These are phyloP conservation scores for Hoplodrina blanda DNA, from an alignment of 2,888 invertebrate species.

Conservation along the genomic window DNA sequence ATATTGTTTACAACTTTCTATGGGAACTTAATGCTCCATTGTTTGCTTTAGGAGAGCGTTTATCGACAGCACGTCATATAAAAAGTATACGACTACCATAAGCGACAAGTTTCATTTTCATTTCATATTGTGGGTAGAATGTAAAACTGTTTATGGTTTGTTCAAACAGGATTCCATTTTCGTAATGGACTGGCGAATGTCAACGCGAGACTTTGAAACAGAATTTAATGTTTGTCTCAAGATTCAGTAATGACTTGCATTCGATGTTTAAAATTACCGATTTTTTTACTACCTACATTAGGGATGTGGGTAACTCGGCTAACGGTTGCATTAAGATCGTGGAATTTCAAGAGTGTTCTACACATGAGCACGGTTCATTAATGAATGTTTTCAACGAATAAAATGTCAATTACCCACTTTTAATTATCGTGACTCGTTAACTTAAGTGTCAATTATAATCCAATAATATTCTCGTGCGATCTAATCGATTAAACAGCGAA, in stretches of 20 bases:
- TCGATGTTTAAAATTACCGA: slow-evolving; percentile 12
- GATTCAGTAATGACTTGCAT: slow-evolving; percentile 7
- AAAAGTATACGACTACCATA: slow-evolving; percentile 39
- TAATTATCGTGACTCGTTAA: slow-evolving; percentile 54
- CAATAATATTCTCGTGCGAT: slow-evolving; percentile 80
- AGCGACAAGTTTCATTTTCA: slow-evolving; percentile 60
- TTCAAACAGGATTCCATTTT: slow-evolving; percentile 27
- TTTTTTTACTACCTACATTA: slow-evolving; percentile 17
- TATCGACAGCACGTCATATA: slow-evolving; percentile 42
- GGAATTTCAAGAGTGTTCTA: slow-evolving; percentile 47
- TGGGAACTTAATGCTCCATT: slow-evolving; percentile 79
- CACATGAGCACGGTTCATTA: slow-evolving; percentile 42
- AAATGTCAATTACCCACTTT: slow-evolving; percentile 47
- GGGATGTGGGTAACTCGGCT: slow-evolving; percentile 29
- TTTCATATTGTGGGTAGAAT: slow-evolving; percentile 31
- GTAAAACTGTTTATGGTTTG: not conserved
- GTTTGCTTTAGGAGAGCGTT: slow-evolving; percentile 63
- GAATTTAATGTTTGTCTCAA: slow-evolving; percentile 6
- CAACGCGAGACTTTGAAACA: slow-evolving; percentile 4
- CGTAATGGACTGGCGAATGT: not conserved
- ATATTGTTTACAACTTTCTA: slow-evolving; percentile 84
- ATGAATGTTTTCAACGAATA: slow-evolving; percentile 50
- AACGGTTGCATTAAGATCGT: slow-evolving; percentile 42
- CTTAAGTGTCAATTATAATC: slow-evolving; percentile 72
- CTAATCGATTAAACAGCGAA: slow-evolving; percentile 73